Conservation (phyloP, 2,888 invertebrate genomes). For the Sinentomon sp. region DNA sequence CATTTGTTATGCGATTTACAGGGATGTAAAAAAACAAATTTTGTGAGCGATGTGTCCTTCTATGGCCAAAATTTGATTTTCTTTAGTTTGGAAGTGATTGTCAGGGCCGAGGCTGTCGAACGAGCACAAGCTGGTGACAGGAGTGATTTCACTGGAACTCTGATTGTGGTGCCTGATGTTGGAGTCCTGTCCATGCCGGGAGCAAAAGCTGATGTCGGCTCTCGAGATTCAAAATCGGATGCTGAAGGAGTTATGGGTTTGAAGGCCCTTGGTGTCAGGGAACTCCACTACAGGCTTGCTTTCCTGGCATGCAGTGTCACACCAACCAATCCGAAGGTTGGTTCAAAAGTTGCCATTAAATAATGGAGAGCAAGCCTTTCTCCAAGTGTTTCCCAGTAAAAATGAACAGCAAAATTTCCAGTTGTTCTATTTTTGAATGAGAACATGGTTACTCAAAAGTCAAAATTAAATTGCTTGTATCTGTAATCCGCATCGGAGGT, state of each 20-base stretch:
- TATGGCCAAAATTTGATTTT: slow-evolving; percentile 1
- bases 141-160: slow-evolving; percentile 78
- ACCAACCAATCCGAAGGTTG: slow-evolving; percentile 45
- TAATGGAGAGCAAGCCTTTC: too few species aligned
- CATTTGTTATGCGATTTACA: neutral
- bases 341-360: too few species aligned
- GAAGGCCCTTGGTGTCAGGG: slow-evolving; percentile 58
- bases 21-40: neutral
- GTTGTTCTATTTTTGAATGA: too few species aligned
- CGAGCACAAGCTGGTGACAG: slow-evolving; percentile 63
- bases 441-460: too few species aligned
- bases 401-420: too few species aligned
- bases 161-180: slow-evolving; percentile 94
- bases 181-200: slow-evolving; percentile 60
- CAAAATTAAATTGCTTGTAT: too few species aligned
- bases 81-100: slow-evolving; percentile 52
- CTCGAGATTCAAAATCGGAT: slow-evolving; percentile 45
- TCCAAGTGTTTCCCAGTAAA: too few species aligned
- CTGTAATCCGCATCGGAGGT: too few species aligned
- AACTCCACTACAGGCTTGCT: slow-evolving; percentile 61
- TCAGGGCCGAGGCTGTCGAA: slow-evolving; percentile 88
- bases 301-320: slow-evolving; percentile 82
- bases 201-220: slow-evolving; percentile 49
- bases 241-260: slow-evolving; percentile 63
- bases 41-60: neutral